Percentiles rank a stretch among this genome's conserved stretches.
phyloP scores from a whole-genome alignment of 2,888 invertebrate genomes.

The Orthonevra nobilis region DNA sequence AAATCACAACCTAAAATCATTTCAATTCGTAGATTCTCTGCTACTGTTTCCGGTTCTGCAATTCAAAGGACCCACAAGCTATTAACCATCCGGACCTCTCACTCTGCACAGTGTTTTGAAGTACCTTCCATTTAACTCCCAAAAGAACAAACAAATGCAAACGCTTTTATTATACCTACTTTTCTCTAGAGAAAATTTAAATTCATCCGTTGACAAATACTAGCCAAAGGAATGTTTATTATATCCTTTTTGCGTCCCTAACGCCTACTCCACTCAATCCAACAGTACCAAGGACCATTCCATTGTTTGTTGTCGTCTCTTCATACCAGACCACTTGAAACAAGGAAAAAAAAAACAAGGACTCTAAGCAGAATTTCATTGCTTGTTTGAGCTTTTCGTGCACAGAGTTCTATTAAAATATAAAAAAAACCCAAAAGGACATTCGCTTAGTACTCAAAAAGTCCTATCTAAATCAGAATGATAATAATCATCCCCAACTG shows the following conservation, averaged over 20 bases:
- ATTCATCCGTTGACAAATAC: constrained; percentile 47
- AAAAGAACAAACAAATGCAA: constrained; percentile 10
- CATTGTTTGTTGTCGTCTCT: constrained; percentile 24
- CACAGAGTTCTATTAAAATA: background rate
- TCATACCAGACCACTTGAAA: constrained; percentile 52
- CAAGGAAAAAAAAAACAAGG: constrained; percentile 7
- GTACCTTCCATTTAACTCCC: background rate
- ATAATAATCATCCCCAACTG: constrained; percentile 52
- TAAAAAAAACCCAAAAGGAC: constrained; percentile 32
- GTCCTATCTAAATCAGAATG: constrained; percentile 1
- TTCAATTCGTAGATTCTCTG: too few species aligned
- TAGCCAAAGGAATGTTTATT: constrained; percentile 52
- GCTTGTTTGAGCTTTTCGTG: constrained; percentile 9
- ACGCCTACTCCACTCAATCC: constrained; percentile 12
- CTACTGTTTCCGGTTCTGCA: too few species aligned
- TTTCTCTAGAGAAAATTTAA: constrained; percentile 21
- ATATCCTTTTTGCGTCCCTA: constrained; percentile 37
- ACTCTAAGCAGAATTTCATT: constrained; percentile 12
- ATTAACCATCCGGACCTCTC: too few species aligned
- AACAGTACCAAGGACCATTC: background rate
- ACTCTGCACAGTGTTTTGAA: too few species aligned
- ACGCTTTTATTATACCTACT: constrained; percentile 13
- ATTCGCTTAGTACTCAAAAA: too few species aligned
- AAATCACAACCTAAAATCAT: too few species aligned
- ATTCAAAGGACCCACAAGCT: too few species aligned